Percentiles rank a stretch among this genome's conserved stretches.
phyloP scores from a whole-genome alignment of 2,797 vertebrate species.

The Luscinia megarhynchos region DNA sequence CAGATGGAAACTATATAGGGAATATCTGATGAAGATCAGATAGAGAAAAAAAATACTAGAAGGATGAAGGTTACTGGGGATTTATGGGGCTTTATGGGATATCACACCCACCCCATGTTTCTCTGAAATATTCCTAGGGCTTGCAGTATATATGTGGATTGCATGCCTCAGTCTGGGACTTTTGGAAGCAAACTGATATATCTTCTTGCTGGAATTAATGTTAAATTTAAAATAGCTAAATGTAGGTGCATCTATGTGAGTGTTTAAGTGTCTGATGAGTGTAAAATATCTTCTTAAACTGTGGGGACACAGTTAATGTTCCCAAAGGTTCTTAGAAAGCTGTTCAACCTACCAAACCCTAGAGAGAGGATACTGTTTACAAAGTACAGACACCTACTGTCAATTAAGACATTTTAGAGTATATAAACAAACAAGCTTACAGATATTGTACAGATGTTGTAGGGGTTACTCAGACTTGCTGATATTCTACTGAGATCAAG shows the following conservation, averaged over 20 bases:
- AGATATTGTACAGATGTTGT: not conserved
- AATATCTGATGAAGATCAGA: not conserved
- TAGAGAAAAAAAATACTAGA: not conserved
- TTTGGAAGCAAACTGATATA: not conserved
- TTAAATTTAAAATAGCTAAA: not conserved
- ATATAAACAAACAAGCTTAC: not conserved
- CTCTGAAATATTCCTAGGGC: not conserved
- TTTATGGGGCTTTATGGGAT: not conserved
- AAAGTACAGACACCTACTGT: not conserved
- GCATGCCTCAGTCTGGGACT: not conserved
- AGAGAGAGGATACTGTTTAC: not conserved
- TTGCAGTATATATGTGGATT: not conserved
- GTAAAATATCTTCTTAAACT: not conserved
- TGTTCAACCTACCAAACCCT: not conserved
- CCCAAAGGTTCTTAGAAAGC: not conserved
- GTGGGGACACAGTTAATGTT: not conserved
- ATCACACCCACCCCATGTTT: fast-evolving
- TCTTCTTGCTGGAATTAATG: not conserved
- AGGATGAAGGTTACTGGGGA: not conserved
- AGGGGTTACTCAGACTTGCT: not conserved
- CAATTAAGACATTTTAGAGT: not conserved
- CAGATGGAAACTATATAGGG: not conserved
- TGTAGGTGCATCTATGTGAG: not conserved
- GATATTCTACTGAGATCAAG: not conserved
- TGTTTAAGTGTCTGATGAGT: not conserved